phyloP scores from a whole-genome alignment of 2,797 vertebrate genomes.

The Ceyx erithaca region DNA sequence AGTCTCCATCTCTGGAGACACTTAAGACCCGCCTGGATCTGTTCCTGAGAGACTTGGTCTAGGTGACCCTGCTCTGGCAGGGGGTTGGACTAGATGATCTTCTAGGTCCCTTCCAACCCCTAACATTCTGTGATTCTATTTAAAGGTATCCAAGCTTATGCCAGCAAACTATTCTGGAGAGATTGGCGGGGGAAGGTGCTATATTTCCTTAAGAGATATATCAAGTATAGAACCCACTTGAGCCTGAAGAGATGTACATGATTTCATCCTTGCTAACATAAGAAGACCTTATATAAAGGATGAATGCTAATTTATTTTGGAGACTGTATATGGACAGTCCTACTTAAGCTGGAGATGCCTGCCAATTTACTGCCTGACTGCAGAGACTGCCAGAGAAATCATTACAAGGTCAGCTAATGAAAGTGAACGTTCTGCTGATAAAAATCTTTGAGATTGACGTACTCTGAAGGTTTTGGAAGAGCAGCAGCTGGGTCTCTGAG shows the following conservation, averaged over 20 bases:
- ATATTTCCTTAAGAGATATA: background rate
- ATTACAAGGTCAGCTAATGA: background rate
- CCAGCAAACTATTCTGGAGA: background rate
- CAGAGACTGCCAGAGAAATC: background rate
- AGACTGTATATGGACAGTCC: background rate
- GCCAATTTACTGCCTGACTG: background rate
- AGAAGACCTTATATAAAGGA: background rate
- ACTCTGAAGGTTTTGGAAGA: background rate
- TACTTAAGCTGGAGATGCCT: background rate
- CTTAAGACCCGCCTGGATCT: no score
- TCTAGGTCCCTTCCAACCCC: no score
- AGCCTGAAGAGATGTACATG: background rate
- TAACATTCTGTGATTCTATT: background rate
- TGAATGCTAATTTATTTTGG: background rate
- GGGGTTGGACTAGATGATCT: no score
- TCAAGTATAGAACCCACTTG: background rate
- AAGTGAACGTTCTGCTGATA: background rate
- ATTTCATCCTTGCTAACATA: background rate
- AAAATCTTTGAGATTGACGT: background rate
- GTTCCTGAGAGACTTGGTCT: no score
- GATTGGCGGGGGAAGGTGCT: background rate
- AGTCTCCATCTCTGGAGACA: no score
- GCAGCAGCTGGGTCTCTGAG: background rate
- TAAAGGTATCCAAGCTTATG: constrained; percentile 1
- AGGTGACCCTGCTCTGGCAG: no score